phyloP scores from a whole-genome alignment of 2,797 vertebrate species.

The Eospalax fontanierii region DNA sequence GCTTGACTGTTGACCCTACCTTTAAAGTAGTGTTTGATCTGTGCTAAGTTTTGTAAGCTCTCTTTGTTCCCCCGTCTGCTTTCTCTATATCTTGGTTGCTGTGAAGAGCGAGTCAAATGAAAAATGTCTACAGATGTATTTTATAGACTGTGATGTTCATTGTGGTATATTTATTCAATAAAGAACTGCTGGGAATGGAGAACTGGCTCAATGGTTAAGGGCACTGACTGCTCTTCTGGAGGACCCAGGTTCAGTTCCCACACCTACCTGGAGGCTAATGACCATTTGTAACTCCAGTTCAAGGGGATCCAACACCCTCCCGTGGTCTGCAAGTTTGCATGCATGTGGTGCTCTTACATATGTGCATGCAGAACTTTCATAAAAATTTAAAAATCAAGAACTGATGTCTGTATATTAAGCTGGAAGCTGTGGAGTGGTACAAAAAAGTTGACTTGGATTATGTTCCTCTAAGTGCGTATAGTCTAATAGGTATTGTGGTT shows the following conservation, averaged over 20 bases:
- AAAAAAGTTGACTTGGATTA: constrained; percentile 34
- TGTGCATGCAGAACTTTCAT: too few relatives aligned
- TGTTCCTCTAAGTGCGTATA: neutral
- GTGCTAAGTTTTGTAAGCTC: constrained; percentile 10
- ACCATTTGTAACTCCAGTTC: too few relatives aligned
- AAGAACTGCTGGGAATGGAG: neutral
- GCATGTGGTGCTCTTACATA: too few relatives aligned
- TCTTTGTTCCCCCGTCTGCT: neutral
- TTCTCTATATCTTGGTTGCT: constrained; percentile 53
- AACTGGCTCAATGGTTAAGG: too few relatives aligned
- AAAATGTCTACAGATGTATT: constrained; percentile 49
- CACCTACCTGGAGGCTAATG: too few relatives aligned
- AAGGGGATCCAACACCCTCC: too few relatives aligned
- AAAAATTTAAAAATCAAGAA: neutral
- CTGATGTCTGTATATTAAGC: neutral
- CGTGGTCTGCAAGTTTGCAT: too few relatives aligned
- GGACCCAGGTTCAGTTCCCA: too few relatives aligned
- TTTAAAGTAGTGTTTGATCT: neutral
- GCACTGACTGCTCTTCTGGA: too few relatives aligned
- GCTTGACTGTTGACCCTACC: constrained; percentile 24
- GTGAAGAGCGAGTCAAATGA: constrained; percentile 50
- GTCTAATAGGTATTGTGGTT: constrained; percentile 36
- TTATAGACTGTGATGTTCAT: constrained; percentile 21
- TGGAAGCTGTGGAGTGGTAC: neutral
- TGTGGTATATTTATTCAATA: constrained; percentile 42